A percentile compares a stretch with the other conserved stretches of the same genome.
These are phyloP conservation scores for Phalanger gymnotis DNA, from an alignment of 2,797 vertebrate genomes.

Conservation along the genomic window DNA sequence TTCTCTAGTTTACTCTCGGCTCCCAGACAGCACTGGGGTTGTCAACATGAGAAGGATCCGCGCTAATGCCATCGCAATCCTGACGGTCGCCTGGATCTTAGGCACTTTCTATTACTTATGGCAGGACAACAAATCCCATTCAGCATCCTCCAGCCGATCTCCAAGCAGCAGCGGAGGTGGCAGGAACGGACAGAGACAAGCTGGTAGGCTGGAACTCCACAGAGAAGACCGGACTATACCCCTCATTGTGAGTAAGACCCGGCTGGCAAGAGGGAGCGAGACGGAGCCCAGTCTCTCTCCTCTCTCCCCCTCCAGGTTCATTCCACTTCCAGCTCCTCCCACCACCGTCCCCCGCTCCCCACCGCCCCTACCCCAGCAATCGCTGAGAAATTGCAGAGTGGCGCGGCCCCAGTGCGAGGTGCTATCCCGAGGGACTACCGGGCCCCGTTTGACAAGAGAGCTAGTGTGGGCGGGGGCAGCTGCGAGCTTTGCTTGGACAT, in stretches of 20 bases:
- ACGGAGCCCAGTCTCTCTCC: background rate
- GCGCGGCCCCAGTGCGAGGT: background rate
- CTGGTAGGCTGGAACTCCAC: constrained; percentile 89
- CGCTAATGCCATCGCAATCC: constrained; percentile 98
- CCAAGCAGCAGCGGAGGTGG: constrained; percentile 69
- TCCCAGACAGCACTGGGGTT: constrained; percentile 71
- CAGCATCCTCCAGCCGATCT: constrained; percentile 85
- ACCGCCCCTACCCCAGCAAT: background rate
- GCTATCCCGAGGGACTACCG: background rate
- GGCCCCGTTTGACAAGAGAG: background rate
- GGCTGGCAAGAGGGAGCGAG: constrained; percentile 66
- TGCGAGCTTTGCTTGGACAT: constrained; percentile 55
- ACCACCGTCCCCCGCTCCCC: background rate
- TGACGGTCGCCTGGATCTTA: constrained; percentile 98
- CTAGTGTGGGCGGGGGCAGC: constrained; percentile 57
- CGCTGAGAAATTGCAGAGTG: background rate
- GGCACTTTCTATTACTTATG: constrained; percentile 99
- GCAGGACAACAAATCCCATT: constrained; percentile 96
- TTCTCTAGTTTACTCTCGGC: constrained; percentile 60
- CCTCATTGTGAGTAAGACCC: constrained; percentile 90
- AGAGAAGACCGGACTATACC: constrained; percentile 94
- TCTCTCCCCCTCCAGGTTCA: constrained; percentile 21
- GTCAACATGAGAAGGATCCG: constrained; percentile 97
- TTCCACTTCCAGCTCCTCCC: background rate
- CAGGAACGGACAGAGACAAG: constrained; percentile 85